Evolutionary conservation across 2,888 invertebrate species (phyloP).

Genomic region (Chrysodeixis includens): DNA sequence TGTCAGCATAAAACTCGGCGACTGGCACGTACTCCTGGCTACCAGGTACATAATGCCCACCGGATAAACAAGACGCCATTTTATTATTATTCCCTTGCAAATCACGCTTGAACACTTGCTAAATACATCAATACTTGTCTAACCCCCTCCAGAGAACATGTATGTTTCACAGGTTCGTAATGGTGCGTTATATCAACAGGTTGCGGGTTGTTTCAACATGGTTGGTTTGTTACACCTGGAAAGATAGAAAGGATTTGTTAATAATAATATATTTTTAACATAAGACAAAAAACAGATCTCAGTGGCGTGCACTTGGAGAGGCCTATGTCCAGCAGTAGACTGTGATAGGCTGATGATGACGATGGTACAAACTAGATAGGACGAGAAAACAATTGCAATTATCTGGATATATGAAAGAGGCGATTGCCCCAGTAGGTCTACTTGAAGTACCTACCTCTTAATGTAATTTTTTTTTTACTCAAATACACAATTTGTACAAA

Average conservation of each 20-base stretch:
- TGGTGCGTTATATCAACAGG: constrained; percentile 33
- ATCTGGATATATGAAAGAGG: too few species aligned
- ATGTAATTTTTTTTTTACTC: too few species aligned
- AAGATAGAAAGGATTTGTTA: constrained; percentile 28
- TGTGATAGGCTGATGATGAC: too few species aligned
- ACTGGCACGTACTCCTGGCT: constrained; percentile 86
- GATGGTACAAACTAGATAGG: too few species aligned
- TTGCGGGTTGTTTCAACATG: constrained; percentile 62
- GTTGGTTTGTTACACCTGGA: constrained; percentile 70
- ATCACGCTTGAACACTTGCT: constrained; percentile 39
- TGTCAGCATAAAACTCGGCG: constrained; percentile 92
- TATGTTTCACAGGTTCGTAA: constrained; percentile 31
- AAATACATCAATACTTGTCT: constrained; percentile 55
- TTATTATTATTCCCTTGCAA: constrained; percentile 54
- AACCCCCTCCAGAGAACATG: constrained; percentile 36
- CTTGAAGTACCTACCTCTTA: too few species aligned
- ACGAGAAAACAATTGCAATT: too few species aligned
- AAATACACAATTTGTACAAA: too few species aligned
- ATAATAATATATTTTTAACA: too few species aligned
- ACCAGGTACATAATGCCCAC: constrained; percentile 72
- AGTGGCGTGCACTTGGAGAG: too few species aligned
- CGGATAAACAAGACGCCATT: constrained; percentile 83
- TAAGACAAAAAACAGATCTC: too few species aligned
- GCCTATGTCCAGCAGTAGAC: too few species aligned
- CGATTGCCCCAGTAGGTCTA: too few species aligned